phyloP scores from a whole-genome alignment of 2,113 vertebrate species.

The Cyanoramphus novaezelandiae region DNA sequence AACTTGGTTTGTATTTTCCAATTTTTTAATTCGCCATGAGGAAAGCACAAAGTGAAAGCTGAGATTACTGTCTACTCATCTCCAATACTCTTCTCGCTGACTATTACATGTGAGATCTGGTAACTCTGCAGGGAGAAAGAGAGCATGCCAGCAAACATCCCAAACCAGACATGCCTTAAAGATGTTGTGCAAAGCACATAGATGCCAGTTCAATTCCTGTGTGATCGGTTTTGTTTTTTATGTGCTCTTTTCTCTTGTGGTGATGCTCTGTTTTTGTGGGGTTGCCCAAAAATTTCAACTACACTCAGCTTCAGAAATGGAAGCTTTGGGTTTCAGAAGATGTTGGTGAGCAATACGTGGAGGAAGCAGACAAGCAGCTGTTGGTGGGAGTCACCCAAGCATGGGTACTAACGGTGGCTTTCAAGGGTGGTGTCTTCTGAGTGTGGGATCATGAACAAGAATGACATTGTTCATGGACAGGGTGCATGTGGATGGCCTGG shows the following conservation, averaged over 20 bases:
- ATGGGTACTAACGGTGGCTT: background rate
- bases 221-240: background rate
- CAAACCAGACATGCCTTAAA: background rate
- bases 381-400: background rate
- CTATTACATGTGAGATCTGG: background rate
- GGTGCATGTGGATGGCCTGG: background rate
- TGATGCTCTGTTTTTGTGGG: background rate
- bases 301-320: background rate
- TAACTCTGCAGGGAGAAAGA: background rate
- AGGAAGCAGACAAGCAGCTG: background rate
- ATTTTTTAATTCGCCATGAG: background rate
- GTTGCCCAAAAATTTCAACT: background rate
- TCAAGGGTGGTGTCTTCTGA: background rate
- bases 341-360: background rate
- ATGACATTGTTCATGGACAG: rapidly evolving
- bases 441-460: background rate
- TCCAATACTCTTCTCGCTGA: background rate
- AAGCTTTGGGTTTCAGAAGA: background rate
- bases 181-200: background rate
- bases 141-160: background rate
- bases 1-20: background rate
- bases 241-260: background rate
- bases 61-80: background rate
- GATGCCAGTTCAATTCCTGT: background rate
- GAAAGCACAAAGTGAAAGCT: background rate